Evolutionary conservation across 2,888 invertebrate genomes (phyloP).

Genomic region (Epiblema foenella): DNA sequence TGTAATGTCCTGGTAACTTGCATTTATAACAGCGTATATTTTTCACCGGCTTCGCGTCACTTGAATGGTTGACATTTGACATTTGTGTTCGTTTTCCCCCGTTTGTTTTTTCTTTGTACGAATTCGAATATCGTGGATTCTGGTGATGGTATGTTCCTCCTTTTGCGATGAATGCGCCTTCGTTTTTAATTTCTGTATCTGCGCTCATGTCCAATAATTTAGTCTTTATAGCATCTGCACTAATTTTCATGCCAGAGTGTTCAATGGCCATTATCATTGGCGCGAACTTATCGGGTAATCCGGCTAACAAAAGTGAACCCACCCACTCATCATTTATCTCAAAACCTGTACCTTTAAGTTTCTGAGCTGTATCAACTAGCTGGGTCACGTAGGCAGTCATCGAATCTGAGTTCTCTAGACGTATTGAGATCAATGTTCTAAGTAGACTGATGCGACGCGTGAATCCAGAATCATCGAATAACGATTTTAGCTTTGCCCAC

Average conservation of each 20-base stretch:
- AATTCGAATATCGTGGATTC: neutral
- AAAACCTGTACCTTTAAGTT: conserved; percentile 46
- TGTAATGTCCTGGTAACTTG: conserved; percentile 45
- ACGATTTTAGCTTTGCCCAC: neutral
- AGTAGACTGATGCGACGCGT: neutral
- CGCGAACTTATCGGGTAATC: conserved; percentile 45
- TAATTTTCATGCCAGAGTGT: conserved; percentile 27
- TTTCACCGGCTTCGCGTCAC: conserved; percentile 31
- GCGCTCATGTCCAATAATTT: conserved; percentile 45
- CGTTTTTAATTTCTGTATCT: conserved; percentile 10
- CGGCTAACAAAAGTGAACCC: conserved; percentile 47
- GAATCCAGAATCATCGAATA: too few relatives aligned
- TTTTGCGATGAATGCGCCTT: neutral
- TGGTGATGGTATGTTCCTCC: neutral
- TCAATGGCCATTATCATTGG: conserved; percentile 48
- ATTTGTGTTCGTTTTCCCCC: too few relatives aligned
- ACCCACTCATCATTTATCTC: conserved; percentile 47
- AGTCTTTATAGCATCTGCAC: conserved; percentile 42
- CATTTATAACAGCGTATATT: conserved; percentile 41
- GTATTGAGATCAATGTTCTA: conserved; percentile 36
- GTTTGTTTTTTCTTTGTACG: too few relatives aligned
- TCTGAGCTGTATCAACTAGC: conserved; percentile 46
- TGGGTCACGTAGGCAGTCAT: conserved; percentile 46
- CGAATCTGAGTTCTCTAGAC: conserved; percentile 40
- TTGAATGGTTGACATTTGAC: too few relatives aligned